A percentile compares a stretch with the other conserved stretches of the same genome.
Conservation (phyloP, 2,113 vertebrate genomes). For the Dasyornis broadbenti region DNA sequence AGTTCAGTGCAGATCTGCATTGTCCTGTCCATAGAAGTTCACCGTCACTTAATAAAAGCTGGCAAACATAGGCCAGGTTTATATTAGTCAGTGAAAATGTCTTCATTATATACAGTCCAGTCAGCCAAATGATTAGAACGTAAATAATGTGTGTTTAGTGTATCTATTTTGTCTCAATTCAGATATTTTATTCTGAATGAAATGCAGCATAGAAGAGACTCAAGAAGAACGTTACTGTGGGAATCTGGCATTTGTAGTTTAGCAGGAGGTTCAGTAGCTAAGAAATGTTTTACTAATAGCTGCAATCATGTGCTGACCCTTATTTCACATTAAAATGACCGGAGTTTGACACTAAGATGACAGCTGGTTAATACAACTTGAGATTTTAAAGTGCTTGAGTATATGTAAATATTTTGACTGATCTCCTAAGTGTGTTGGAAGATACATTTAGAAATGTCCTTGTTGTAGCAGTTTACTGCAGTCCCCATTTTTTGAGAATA, state of each 20-base stretch:
- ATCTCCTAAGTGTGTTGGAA: conserved; percentile 65
- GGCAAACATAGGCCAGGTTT: neutral
- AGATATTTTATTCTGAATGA: neutral
- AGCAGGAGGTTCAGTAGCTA: conserved; percentile 23
- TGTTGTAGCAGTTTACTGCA: conserved; percentile 43
- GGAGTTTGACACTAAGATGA: conserved; percentile 75
- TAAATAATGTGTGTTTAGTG: neutral
- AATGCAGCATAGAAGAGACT: neutral
- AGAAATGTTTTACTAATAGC: conserved; percentile 47
- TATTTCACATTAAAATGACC: conserved; percentile 78
- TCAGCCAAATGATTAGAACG: neutral
- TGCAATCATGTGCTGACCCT: conserved; percentile 69
- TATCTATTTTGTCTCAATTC: neutral
- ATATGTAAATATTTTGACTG: conserved; percentile 81
- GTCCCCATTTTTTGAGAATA: conserved; percentile 16
- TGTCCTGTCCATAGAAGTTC: neutral
- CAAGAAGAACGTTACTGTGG: neutral
- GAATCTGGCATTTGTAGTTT: conserved; percentile 1
- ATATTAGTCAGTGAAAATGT: neutral
- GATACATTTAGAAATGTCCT: conserved; percentile 62
- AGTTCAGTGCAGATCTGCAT: neutral
- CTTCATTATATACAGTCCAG: neutral
- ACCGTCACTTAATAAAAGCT: neutral
- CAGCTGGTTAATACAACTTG: conserved; percentile 78
- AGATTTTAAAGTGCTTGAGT: conserved; percentile 75